phyloP scores from a whole-genome alignment of 2,113 vertebrate genomes.

The Gymnarchus niloticus region DNA sequence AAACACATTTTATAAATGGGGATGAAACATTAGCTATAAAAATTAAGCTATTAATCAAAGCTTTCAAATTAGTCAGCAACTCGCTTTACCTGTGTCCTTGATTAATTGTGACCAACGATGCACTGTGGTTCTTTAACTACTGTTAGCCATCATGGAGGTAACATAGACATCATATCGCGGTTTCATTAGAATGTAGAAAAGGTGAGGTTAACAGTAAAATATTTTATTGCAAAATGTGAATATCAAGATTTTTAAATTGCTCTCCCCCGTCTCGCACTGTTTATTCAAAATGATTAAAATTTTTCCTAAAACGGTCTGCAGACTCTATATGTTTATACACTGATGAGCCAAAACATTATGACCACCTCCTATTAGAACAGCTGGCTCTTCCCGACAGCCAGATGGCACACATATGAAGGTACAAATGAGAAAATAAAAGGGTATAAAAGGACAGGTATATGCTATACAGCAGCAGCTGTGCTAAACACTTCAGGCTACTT shows the following conservation, averaged over 20 bases:
- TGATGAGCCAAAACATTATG: too few relatives aligned
- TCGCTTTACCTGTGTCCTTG: not conserved
- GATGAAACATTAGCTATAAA: conserved; percentile 1
- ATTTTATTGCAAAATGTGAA: not conserved
- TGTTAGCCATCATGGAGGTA: not conserved
- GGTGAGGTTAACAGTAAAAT: not conserved
- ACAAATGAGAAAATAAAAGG: too few relatives aligned
- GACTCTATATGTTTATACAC: too few relatives aligned
- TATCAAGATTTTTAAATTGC: not conserved
- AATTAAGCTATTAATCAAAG: conserved; percentile 12
- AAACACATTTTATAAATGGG: conserved; percentile 1
- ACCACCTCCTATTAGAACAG: too few relatives aligned
- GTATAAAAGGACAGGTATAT: too few relatives aligned
- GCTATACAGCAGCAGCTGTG: too few relatives aligned
- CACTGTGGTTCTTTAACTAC: not conserved
- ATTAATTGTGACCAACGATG: conserved; percentile 1
- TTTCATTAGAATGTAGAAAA: not conserved
- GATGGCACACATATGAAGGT: too few relatives aligned
- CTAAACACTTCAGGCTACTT: too few relatives aligned
- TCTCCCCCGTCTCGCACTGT: too few relatives aligned
- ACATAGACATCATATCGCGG: not conserved
- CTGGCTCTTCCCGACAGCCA: too few relatives aligned
- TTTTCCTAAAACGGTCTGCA: too few relatives aligned
- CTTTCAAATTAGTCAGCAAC: not conserved
- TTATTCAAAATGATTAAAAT: too few relatives aligned